Conservation (phyloP, 2,113 vertebrate genomes). For the Girardinichthys multiradiatus region DNA sequence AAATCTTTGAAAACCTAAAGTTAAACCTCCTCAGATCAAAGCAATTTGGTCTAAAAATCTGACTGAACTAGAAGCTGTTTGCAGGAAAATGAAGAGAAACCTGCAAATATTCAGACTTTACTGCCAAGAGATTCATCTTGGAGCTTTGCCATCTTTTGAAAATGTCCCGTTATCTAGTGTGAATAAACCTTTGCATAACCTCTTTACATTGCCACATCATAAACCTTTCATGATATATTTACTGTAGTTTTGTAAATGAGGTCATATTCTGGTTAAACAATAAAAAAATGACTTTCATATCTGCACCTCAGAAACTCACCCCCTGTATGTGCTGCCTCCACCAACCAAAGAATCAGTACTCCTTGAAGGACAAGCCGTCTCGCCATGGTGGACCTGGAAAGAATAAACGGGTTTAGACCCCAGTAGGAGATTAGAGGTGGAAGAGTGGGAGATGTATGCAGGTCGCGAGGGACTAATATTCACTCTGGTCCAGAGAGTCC, state of each 20-base stretch:
- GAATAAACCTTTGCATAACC: too few relatives aligned
- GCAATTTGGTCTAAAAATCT: neutral
- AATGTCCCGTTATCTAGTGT: too few relatives aligned
- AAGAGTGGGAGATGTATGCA: slow-evolving; percentile 26
- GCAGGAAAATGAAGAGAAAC: too few relatives aligned
- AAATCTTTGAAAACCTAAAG: too few relatives aligned
- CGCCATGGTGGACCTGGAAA: slow-evolving; percentile 63
- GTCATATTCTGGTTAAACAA: neutral
- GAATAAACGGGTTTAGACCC: slow-evolving; percentile 9
- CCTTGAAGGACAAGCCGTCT: slow-evolving; percentile 61
- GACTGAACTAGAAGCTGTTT: neutral
- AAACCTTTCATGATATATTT: too few relatives aligned
- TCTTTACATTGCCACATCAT: too few relatives aligned
- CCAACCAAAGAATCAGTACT: slow-evolving; percentile 68
- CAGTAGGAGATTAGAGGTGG: slow-evolving; percentile 17
- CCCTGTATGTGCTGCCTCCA: slow-evolving; percentile 46
- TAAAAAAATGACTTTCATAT: neutral
- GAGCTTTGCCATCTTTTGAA: too few relatives aligned
- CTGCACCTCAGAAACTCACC: slow-evolving; percentile 50
- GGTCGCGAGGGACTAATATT: slow-evolving; percentile 49
- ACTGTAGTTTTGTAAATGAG: too few relatives aligned
- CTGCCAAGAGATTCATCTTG: neutral
- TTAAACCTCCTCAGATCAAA: too few relatives aligned
- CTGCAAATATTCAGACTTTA: too few relatives aligned
- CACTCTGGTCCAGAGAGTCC: slow-evolving; percentile 46